phyloP scores from a whole-genome alignment of 30 jellyfish, hydroid and myxozoan genomes.

The Thelohanellus kitauei region DNA sequence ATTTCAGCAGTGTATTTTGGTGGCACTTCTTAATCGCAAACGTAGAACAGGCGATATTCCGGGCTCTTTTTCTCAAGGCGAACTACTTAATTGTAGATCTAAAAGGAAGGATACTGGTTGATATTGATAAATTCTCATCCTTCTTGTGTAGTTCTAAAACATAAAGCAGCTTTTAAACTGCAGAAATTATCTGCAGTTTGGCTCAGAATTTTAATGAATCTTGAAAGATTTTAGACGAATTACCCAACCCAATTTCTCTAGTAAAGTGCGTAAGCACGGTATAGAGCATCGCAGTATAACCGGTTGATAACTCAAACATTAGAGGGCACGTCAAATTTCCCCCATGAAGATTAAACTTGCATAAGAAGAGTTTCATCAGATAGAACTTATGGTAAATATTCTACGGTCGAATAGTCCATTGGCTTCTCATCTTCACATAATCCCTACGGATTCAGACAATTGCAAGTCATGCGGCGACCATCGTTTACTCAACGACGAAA shows the following conservation, averaged over 20 bases:
- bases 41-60: not conserved
- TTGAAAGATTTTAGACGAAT: no score
- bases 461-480: constrained; percentile 12
- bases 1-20: constrained; percentile 4
- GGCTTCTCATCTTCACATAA: constrained; percentile 3
- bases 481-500: constrained; percentile 6
- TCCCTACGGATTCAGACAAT: not conserved
- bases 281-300: no score
- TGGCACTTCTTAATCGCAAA: constrained; percentile 4
- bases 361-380: not conserved
- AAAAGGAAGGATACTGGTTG: constrained; percentile 1
- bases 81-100: not conserved
- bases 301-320: no score
- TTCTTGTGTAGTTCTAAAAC: not conserved
- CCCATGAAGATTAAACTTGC: not conserved
- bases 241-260: no score
- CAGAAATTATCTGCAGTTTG: no score
- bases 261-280: no score
- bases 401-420: constrained; percentile 1
- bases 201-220: no score
- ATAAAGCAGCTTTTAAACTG: no score
- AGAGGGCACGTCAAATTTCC: no score
- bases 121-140: not conserved
- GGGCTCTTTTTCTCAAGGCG: constrained; percentile 3
- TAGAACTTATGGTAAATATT: not conserved